Conservation (phyloP, 2,888 invertebrate genomes). For the Amiota communis region DNA sequence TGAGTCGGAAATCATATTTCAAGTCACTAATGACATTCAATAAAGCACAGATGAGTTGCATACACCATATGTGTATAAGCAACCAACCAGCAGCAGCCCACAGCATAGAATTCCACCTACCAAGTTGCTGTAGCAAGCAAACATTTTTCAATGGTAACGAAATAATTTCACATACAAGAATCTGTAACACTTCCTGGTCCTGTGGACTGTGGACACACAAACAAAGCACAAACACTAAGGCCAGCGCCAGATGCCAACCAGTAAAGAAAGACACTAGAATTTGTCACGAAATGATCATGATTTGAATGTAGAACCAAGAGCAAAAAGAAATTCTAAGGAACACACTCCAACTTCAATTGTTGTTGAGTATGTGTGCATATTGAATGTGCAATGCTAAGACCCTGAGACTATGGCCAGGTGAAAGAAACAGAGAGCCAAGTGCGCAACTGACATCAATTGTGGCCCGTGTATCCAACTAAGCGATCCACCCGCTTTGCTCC, state of each 20-base stretch:
- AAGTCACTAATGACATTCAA: constrained; percentile 26
- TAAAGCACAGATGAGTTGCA: constrained; percentile 18
- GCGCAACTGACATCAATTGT: constrained; percentile 26
- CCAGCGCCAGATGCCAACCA: constrained; percentile 26
- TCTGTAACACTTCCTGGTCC: constrained; percentile 35
- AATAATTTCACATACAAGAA: constrained; percentile 28
- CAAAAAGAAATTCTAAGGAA: constrained; percentile 22
- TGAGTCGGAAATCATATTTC: constrained; percentile 25
- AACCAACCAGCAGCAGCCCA: constrained; percentile 23
- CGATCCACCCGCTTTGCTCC: not conserved
- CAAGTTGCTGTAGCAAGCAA: not conserved
- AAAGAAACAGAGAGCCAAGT: constrained; percentile 24
- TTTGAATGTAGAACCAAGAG: constrained; percentile 41
- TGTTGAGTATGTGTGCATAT: not conserved
- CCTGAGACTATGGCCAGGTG: constrained; percentile 7
- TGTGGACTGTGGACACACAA: not conserved
- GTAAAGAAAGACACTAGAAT: constrained; percentile 67
- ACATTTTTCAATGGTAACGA: constrained; percentile 28
- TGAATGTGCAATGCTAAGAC: not conserved
- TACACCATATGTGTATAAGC: not conserved
- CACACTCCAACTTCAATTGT: constrained; percentile 29
- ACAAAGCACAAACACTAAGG: not conserved
- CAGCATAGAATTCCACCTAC: not conserved
- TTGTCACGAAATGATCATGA: constrained; percentile 68
- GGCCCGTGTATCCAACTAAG: constrained; percentile 26